Evolutionary conservation across 2,888 invertebrate genomes (phyloP).

Genomic region (Deilephila porcellus): DNA sequence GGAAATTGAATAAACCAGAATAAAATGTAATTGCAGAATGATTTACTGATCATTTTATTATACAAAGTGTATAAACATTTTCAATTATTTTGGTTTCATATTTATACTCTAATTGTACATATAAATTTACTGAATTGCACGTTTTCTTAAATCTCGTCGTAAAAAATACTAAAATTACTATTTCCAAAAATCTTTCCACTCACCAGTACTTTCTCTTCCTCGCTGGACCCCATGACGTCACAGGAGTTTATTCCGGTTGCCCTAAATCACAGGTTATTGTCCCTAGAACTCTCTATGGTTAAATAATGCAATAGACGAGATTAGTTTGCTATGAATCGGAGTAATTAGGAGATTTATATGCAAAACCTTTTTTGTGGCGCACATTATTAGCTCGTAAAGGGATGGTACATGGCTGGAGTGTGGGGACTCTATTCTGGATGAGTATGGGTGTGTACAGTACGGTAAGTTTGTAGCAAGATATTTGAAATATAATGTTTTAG

Average conservation of each 20-base stretch:
- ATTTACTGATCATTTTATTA: no score
- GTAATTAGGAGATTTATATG: conserved; percentile 85
- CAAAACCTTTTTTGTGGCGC: conserved; percentile 80
- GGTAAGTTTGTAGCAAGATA: neutral
- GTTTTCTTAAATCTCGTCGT: neutral
- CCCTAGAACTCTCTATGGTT: conserved; percentile 69
- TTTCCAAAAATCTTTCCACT: conserved; percentile 38
- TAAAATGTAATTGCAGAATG: no score
- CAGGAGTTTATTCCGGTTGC: conserved; percentile 57
- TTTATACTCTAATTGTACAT: no score
- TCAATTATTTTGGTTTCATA: no score
- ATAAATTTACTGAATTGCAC: neutral
- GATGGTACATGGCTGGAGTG: conserved; percentile 49
- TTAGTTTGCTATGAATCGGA: conserved; percentile 73
- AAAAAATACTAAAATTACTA: neutral
- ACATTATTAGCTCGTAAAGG: conserved; percentile 80
- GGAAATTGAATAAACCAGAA: no score
- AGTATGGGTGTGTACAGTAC: conserved; percentile 62
- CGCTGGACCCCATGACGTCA: conserved; percentile 37
- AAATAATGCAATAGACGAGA: conserved; percentile 70
- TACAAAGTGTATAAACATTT: no score
- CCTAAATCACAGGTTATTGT: conserved; percentile 79
- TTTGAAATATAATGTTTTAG: no score
- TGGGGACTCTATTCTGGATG: conserved; percentile 73
- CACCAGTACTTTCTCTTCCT: conserved; percentile 37